Conservation (phyloP, 2,797 vertebrate genomes). For the Muscicapa striata region DNA sequence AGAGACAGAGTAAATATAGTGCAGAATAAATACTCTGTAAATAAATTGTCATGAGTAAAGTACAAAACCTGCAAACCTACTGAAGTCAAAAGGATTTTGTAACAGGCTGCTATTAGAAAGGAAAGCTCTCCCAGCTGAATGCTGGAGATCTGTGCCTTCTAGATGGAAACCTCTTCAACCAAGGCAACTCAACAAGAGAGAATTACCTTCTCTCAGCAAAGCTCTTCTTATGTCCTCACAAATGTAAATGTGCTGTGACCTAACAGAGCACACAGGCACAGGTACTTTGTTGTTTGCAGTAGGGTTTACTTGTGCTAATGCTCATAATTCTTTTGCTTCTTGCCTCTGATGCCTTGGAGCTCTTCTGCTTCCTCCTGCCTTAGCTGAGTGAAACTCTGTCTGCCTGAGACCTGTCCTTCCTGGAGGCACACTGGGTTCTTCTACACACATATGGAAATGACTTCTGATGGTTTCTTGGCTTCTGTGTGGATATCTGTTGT, state of each 20-base stretch:
- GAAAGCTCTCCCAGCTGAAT: not conserved
- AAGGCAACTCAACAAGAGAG: not conserved
- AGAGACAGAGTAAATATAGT: not conserved
- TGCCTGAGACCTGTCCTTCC: not conserved
- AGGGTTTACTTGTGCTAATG: not conserved
- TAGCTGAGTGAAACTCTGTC: not conserved
- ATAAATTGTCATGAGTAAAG: not conserved
- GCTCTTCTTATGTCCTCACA: not conserved
- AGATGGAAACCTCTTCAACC: not conserved
- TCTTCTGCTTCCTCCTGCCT: not conserved
- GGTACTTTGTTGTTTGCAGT: not conserved
- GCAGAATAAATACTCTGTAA: not conserved
- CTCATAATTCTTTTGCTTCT: not conserved
- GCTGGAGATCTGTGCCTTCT: not conserved
- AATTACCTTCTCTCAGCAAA: not conserved
- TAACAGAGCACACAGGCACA: not conserved
- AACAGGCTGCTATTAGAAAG: not conserved
- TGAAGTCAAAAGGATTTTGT: not conserved
- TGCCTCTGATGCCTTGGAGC: not conserved
- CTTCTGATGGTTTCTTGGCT: not conserved
- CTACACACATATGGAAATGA: accelerated
- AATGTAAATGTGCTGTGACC: not conserved
- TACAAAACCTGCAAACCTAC: not conserved
- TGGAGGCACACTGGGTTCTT: not conserved
- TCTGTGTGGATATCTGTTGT: not conserved